These are phyloP conservation scores for Junco hyemalis DNA, from an alignment of 2,113 vertebrate species.

Conservation along the genomic window DNA sequence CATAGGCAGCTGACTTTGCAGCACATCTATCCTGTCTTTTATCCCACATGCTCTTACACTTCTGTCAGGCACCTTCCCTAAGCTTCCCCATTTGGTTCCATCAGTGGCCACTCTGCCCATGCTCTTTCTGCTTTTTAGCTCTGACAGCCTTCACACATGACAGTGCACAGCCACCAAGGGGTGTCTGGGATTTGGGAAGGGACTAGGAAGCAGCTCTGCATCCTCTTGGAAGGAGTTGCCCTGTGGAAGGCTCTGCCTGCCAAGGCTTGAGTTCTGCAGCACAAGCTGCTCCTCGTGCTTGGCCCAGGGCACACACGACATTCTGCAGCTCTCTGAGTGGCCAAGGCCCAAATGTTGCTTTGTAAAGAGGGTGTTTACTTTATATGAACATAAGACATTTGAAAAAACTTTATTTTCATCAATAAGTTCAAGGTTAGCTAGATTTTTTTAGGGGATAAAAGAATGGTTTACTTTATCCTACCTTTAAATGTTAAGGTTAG, in stretches of 20 bases:
- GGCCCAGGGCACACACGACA: accelerated
- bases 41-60: neutral
- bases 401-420: neutral
- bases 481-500: slow-evolving; percentile 23
- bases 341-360: neutral
- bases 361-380: neutral
- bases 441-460: neutral
- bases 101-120: neutral
- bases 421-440: slow-evolving; percentile 2
- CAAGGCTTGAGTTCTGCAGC: neutral
- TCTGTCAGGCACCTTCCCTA: neutral
- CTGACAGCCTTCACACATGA: accelerated
- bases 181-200: neutral
- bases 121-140: neutral
- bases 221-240: neutral
- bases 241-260: neutral
- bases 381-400: neutral
- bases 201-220: neutral
- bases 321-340: neutral
- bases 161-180: neutral
- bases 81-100: neutral
- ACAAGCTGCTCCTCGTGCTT: accelerated
- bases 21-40: neutral
- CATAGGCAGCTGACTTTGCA: neutral
- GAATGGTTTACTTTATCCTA: neutral